Conservation (phyloP, 2,113 vertebrate species). For the Labrus mixtus region DNA sequence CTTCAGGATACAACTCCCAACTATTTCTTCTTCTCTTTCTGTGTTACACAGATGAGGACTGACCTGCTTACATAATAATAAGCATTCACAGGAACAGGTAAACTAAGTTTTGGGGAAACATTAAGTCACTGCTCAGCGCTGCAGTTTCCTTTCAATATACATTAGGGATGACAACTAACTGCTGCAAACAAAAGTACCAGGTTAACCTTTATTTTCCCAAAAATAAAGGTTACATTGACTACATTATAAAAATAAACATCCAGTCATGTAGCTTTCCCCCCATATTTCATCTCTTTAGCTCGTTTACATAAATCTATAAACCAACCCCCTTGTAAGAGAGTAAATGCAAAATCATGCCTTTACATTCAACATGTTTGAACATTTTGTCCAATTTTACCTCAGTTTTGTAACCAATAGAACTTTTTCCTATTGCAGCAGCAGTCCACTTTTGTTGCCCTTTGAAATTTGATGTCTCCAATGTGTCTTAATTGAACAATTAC, state of each 20-base stretch:
- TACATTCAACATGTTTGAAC: background rate
- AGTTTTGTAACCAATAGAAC: background rate
- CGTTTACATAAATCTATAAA: background rate
- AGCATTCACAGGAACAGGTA: constrained; percentile 39
- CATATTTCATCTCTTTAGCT: background rate
- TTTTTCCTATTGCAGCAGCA: background rate
- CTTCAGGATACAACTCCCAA: constrained; percentile 5
- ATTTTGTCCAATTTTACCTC: background rate
- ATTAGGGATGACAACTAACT: constrained; percentile 43
- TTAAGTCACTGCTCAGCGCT: constrained; percentile 1
- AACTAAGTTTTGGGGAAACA: constrained; percentile 32
- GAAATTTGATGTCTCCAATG: background rate
- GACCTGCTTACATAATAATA: constrained; percentile 65
- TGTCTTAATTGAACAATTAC: too few relatives aligned
- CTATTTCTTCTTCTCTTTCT: constrained; percentile 13
- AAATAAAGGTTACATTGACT: constrained; percentile 42
- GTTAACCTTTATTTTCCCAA: constrained; percentile 41
- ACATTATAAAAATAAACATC: background rate
- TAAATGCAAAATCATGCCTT: constrained; percentile 2
- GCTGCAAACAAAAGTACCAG: constrained; percentile 29
- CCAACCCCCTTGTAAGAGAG: background rate
- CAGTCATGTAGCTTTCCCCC: background rate
- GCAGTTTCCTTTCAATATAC: constrained; percentile 41
- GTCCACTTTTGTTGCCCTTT: background rate
- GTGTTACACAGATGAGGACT: constrained; percentile 51